Conservation (phyloP, 2,113 vertebrate genomes). For the Calidris pugnax region DNA sequence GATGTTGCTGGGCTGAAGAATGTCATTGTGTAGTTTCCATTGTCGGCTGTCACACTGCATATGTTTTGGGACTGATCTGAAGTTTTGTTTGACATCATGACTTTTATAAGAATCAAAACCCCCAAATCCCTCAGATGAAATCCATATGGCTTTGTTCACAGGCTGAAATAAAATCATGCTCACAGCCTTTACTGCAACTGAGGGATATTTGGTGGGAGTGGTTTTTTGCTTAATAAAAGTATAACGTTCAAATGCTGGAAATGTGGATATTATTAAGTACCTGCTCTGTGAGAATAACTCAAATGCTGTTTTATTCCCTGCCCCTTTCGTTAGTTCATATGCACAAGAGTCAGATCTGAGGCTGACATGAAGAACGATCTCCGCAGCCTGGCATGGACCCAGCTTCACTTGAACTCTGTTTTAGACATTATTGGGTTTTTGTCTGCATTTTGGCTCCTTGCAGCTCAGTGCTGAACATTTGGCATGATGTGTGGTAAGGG, state of each 20-base stretch:
- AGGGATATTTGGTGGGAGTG: slow-evolving; percentile 66
- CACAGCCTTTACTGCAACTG: slow-evolving; percentile 63
- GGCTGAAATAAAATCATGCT: slow-evolving; percentile 64
- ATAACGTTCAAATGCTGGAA: slow-evolving; percentile 40
- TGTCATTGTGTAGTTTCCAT: slow-evolving; percentile 48
- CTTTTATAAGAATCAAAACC: slow-evolving; percentile 65
- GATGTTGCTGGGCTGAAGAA: not conserved
- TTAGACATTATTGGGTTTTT: slow-evolving; percentile 63
- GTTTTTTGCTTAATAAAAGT: slow-evolving; percentile 61
- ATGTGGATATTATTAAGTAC: slow-evolving; percentile 69
- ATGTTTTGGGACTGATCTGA: slow-evolving; percentile 59
- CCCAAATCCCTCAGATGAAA: slow-evolving; percentile 66
- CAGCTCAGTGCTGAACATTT: slow-evolving; percentile 50
- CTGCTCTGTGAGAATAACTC: slow-evolving; percentile 63
- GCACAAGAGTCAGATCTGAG: slow-evolving; percentile 53
- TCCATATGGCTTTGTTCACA: slow-evolving; percentile 72
- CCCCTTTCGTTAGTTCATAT: slow-evolving; percentile 36
- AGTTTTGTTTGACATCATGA: slow-evolving; percentile 68
- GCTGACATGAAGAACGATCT: slow-evolving; percentile 55
- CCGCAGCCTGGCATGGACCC: slow-evolving; percentile 44
- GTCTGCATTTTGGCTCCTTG: slow-evolving; percentile 48
- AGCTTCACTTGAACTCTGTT: slow-evolving; percentile 63
- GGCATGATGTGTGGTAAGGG: slow-evolving; percentile 68
- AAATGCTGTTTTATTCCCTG: slow-evolving; percentile 50
- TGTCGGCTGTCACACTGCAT: slow-evolving; percentile 60